phyloP scores from a whole-genome alignment of 1,140 invertebrate species.

The Globodera rostochiensis region DNA sequence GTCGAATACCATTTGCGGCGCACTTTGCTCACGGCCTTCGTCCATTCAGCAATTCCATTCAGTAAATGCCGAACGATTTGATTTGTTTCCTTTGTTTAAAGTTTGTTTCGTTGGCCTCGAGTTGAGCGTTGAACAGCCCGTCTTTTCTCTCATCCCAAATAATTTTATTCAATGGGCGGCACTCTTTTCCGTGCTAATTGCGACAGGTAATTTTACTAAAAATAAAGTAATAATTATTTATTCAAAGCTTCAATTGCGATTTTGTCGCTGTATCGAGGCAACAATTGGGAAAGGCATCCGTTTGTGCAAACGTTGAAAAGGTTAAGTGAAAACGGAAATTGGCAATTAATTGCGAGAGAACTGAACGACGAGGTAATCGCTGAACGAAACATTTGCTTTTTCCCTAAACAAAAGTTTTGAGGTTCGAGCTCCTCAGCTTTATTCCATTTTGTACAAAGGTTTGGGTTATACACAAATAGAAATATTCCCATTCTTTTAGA shows the following conservation, averaged over 20 bases:
- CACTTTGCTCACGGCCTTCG: conserved; percentile 36
- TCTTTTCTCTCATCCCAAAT: conserved; percentile 32
- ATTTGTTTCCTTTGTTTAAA: conserved; percentile 20
- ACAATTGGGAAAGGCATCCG: conserved; percentile 27
- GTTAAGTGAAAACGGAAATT: neutral
- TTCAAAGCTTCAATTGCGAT: conserved; percentile 20
- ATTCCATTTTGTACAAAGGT: conserved; percentile 25
- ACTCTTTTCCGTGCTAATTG: conserved; percentile 32
- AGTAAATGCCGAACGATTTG: conserved; percentile 6
- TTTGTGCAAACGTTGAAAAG: conserved; percentile 3
- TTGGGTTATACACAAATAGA: neutral
- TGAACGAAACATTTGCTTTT: neutral
- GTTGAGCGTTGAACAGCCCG: conserved; percentile 27
- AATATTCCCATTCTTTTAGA: conserved; percentile 32
- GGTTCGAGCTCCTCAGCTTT: conserved; percentile 16
- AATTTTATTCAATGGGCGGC: conserved; percentile 33
- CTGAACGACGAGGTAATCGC: conserved; percentile 18
- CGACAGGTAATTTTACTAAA: conserved; percentile 22
- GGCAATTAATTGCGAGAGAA: conserved; percentile 15
- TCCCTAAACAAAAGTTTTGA: conserved; percentile 18
- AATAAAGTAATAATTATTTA: neutral
- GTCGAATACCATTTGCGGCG: conserved; percentile 38
- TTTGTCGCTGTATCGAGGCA: neutral
- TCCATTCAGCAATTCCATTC: conserved; percentile 36
- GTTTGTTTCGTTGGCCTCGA: conserved; percentile 43